These are phyloP conservation scores for Anguilla megastoma DNA, from an alignment of 2,797 vertebrate genomes.

Conservation along the genomic window DNA sequence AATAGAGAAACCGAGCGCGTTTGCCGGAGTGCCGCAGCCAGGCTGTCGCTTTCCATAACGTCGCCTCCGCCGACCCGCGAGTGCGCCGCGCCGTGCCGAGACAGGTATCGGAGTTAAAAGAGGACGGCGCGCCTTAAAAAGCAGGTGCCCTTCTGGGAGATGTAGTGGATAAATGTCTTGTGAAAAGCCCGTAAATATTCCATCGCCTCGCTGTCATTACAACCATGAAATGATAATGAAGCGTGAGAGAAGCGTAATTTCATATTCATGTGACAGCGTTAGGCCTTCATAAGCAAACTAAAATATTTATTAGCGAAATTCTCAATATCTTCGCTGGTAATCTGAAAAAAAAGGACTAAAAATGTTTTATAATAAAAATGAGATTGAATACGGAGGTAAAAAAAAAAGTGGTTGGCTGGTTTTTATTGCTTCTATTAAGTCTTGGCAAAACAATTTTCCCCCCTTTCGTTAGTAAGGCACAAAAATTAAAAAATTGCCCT, in stretches of 20 bases:
- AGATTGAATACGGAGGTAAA: constrained; percentile 86
- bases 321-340: constrained; percentile 79
- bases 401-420: constrained; percentile 92
- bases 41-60: constrained; percentile 44
- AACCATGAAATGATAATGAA: constrained; percentile 88
- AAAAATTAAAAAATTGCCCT: constrained; percentile 95
- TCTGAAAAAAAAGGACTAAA: constrained; percentile 78
- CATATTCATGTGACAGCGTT: constrained; percentile 91
- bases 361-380: constrained; percentile 88
- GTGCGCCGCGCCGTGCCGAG: constrained; percentile 68
- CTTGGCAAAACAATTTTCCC: constrained; percentile 87
- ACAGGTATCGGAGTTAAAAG: constrained; percentile 67
- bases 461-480: constrained; percentile 92
- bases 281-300: constrained; percentile 87
- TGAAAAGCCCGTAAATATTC: constrained; percentile 88
- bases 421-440: constrained; percentile 99
- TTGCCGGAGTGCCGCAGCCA: constrained; percentile 51
- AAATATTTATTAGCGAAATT: constrained; percentile 93
- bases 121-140: constrained; percentile 83
- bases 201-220: constrained; percentile 85
- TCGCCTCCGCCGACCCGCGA: constrained; percentile 62
- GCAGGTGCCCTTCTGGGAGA: constrained; percentile 87
- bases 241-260: constrained; percentile 90
- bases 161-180: constrained; percentile 85
- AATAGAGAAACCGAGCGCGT: constrained; percentile 27